Evolutionary conservation across 2,797 vertebrate genomes (phyloP).

Genomic region (Oreonectes daqikongensis): DNA sequence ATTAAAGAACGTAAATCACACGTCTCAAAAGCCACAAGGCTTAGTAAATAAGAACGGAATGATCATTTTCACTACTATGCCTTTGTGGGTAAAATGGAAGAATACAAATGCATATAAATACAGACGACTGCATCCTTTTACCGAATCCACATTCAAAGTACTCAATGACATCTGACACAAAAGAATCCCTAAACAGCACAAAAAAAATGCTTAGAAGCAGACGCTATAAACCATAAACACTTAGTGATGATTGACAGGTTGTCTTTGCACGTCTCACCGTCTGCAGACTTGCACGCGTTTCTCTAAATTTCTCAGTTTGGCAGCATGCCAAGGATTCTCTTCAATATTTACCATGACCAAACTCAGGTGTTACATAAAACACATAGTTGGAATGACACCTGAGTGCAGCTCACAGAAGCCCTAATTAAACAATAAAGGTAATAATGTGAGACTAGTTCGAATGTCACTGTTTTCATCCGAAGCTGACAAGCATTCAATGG

Average conservation of each 20-base stretch:
- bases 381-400: neutral
- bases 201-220: neutral
- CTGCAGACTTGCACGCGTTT: neutral
- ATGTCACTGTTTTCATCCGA: neutral
- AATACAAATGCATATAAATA: neutral
- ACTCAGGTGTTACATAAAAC: slow-evolving; percentile 30
- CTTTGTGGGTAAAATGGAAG: neutral
- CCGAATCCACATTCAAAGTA: neutral
- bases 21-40: neutral
- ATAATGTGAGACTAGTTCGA: slow-evolving; percentile 8
- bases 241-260: neutral
- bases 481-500: neutral
- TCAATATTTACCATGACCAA: neutral
- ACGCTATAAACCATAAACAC: neutral
- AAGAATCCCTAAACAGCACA: neutral
- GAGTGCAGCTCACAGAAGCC: neutral
- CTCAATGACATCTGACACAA: neutral
- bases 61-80: neutral
- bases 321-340: neutral
- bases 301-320: neutral
- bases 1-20: neutral
- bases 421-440: neutral
- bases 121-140: neutral
- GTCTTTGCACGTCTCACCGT: neutral
- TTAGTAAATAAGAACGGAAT: neutral